Conservation (phyloP, 2,888 invertebrate species). For the Zhuqinia jingwanae region DNA sequence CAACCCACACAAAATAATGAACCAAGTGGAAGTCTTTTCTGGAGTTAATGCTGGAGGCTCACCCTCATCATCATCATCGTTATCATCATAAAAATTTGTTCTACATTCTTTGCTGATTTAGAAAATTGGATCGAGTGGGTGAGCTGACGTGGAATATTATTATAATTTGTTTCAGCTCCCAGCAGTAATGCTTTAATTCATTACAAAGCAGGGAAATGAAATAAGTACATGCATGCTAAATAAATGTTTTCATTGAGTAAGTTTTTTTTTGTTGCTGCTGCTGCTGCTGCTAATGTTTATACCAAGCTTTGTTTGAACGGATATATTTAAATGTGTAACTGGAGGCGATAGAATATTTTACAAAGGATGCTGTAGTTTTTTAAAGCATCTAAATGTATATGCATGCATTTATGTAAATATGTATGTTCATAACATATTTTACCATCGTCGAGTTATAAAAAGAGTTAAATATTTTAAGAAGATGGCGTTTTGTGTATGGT, state of each 20-base stretch:
- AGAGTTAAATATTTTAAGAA: no score
- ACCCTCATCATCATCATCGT: no score
- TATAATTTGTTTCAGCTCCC: background rate
- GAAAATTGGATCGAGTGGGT: background rate
- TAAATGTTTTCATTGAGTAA: conserved; percentile 9
- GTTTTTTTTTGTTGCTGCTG: no score
- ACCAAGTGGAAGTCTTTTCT: background rate
- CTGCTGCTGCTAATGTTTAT: background rate
- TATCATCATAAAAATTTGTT: background rate
- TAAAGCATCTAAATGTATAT: no score
- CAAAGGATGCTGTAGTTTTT: no score
- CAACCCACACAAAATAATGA: no score
- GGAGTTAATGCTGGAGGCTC: background rate
- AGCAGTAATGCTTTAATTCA: background rate
- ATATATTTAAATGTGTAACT: background rate
- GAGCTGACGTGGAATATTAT: background rate
- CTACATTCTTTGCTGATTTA: conserved; percentile 3
- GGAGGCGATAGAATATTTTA: background rate
- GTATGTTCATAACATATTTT: no score
- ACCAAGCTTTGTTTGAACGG: conserved; percentile 2
- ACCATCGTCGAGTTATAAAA: no score
- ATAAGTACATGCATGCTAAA: background rate
- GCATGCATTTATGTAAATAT: no score
- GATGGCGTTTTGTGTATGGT: no score
- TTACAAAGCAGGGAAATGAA: background rate